These are phyloP conservation scores for Drosophila bunnanda DNA, from an alignment of 2,888 invertebrate genomes.

Conservation along the genomic window DNA sequence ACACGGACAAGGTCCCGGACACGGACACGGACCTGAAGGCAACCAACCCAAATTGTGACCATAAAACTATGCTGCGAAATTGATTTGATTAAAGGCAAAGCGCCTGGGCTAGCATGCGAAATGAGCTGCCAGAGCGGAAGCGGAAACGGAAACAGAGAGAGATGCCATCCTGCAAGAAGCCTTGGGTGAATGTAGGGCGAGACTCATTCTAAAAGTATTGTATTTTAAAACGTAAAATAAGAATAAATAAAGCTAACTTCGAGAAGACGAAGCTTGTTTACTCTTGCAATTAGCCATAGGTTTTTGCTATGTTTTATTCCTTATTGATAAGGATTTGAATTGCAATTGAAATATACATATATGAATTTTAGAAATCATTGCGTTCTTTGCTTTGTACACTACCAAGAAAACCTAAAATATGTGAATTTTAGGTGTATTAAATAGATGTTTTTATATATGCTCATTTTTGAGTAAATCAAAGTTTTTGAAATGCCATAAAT, in stretches of 20 bases:
- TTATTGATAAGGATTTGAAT: too few relatives aligned
- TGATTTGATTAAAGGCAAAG: slow-evolving; percentile 77
- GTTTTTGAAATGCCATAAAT: too few relatives aligned
- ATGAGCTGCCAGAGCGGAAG: slow-evolving; percentile 52
- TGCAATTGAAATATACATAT: too few relatives aligned
- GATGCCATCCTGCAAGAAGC: neutral
- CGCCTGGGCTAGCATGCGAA: slow-evolving; percentile 71
- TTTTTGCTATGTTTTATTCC: too few relatives aligned
- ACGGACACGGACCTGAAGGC: slow-evolving; percentile 31
- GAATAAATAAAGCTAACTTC: neutral
- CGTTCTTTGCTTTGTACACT: too few relatives aligned
- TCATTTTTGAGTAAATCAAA: too few relatives aligned
- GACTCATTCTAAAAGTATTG: neutral
- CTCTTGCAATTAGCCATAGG: too few relatives aligned
- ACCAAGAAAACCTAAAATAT: too few relatives aligned
- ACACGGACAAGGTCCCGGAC: neutral
- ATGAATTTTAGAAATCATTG: too few relatives aligned
- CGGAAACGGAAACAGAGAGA: slow-evolving; percentile 9
- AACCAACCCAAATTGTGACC: slow-evolving; percentile 76
- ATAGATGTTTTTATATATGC: too few relatives aligned
- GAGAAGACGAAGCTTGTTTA: too few relatives aligned
- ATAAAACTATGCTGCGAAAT: slow-evolving; percentile 79
- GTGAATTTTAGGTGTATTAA: too few relatives aligned
- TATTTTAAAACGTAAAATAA: neutral
- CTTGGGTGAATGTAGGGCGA: neutral